Evolutionary conservation across 2,888 invertebrate species (phyloP).

Genomic region (Lepidocyrtoides sp.): DNA sequence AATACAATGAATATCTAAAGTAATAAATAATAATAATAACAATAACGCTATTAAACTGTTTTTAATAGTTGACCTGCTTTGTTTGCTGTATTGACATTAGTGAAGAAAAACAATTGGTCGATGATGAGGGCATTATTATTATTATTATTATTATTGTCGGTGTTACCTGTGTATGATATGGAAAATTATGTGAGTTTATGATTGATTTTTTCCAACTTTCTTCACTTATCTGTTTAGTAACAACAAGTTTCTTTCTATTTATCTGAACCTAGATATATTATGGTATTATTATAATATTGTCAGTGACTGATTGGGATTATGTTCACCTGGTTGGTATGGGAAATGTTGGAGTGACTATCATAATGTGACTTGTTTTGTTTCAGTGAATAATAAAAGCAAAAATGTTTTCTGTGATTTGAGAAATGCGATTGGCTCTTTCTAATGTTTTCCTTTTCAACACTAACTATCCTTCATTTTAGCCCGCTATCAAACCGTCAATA

Average conservation of each 20-base stretch:
- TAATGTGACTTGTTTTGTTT: constrained; percentile 79
- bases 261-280: constrained; percentile 5
- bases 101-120: background rate
- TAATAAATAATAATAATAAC: background rate
- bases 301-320: constrained; percentile 58
- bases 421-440: background rate
- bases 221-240: background rate
- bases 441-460: background rate
- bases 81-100: background rate
- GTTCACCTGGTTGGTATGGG: constrained; percentile 9
- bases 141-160: background rate
- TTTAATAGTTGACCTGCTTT: background rate
- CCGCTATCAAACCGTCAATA: too few relatives aligned
- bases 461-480: background rate
- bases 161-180: background rate
- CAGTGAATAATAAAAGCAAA: constrained; percentile 79
- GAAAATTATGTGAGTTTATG: background rate
- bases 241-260: constrained; percentile 27
- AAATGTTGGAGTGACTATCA: constrained; percentile 42
- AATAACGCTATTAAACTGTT: background rate
- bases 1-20: background rate
- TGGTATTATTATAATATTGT: background rate
- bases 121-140: background rate
- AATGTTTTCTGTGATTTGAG: constrained; percentile 79
- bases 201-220: background rate